Base-by-base conservation (phyloP, 2,113 vertebrate genomes). In the Ellobius talpinus region DNA sequence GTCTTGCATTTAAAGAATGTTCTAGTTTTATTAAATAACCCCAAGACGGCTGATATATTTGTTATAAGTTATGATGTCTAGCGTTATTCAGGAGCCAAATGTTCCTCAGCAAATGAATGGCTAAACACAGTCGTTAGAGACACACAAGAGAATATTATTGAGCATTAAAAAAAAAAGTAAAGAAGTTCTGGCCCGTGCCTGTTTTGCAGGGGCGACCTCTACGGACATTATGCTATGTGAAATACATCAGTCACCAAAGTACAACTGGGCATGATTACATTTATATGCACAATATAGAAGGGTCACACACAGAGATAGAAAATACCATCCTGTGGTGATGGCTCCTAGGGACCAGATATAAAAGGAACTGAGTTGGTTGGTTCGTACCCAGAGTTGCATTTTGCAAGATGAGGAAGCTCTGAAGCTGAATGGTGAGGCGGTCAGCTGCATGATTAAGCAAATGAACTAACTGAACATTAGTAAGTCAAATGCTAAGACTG, bases 331-430 rank as follows among this genome's bases (percentile, higher is more conserved):
- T 3, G 1, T 3, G 24, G 45, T 26, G 29, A 29, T 33, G 29
- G 33, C 33, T 47, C 13, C 33, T 5, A 4, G 39, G 33, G 7
- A 11, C 21, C 14, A 31, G 12, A 17, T 0, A 7, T 0, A 7
- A 3, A 58, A n/a, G 42, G 4, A 17, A 0, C 24, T 10, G 7
- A 11, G 52, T 7, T 12, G 26, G 39, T 86, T 29, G 36, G 81
- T 6, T 2, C 21, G 10, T 2, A 12, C 58, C 3, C 17, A 7
- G 81, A 7, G n/a, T 33, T 93, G n/a, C 47, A 16, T 2, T 58
- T 77, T 36, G 3, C 14, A 17, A 33, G 58, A 36, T 65, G 42
- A 85, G 36, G 39, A 52, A 2, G 3, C 70, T 47, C 36, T 68
- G 14, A 42, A 72, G 85, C 13, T 72, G 19, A 26, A 19, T 7